Evolutionary conservation across 2,113 vertebrate genomes (phyloP).

Genomic region (Callithrix jacchus): DNA sequence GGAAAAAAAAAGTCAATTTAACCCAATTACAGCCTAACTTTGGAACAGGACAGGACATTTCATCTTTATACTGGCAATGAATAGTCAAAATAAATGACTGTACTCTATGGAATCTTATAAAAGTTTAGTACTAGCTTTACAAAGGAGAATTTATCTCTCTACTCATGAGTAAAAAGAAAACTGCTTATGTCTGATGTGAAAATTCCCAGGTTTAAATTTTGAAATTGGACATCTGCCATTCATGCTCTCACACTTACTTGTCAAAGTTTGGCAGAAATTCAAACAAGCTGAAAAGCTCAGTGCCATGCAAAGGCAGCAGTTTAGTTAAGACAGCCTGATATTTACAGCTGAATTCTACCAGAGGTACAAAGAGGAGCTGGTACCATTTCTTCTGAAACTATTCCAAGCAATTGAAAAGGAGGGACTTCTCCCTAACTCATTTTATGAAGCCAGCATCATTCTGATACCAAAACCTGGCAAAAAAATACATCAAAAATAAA

Average conservation of each 20-base stretch:
- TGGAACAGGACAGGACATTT: constrained; percentile 37
- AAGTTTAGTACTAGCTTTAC: constrained; percentile 17
- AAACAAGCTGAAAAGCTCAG: constrained; percentile 8
- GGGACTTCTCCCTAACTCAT: too few species aligned
- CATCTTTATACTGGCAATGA: not conserved
- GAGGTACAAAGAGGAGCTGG: too few species aligned
- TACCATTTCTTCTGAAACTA: too few species aligned
- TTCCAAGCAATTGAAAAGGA: too few species aligned
- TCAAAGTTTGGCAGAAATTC: constrained; percentile 26
- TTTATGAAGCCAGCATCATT: too few species aligned
- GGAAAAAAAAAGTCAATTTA: constrained; percentile 41
- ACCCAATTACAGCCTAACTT: constrained; percentile 44
- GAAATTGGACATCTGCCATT: constrained; percentile 4
- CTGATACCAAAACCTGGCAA: too few species aligned
- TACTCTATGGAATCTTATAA: not conserved
- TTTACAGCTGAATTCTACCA: too few species aligned
- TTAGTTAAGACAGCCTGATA: not conserved
- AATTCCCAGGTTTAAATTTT: not conserved
- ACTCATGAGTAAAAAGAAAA: not conserved
- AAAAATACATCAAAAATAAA: too few species aligned
- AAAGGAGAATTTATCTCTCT: constrained; percentile 14
- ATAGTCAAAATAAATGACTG: not conserved
- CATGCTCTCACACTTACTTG: not conserved
- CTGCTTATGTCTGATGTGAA: constrained; percentile 2
- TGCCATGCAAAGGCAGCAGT: not conserved